Percentiles rank a stretch among this genome's conserved stretches.
Evolutionary conservation across 2,888 invertebrate genomes (phyloP).

Genomic region (Horisme vitalbata): DNA sequence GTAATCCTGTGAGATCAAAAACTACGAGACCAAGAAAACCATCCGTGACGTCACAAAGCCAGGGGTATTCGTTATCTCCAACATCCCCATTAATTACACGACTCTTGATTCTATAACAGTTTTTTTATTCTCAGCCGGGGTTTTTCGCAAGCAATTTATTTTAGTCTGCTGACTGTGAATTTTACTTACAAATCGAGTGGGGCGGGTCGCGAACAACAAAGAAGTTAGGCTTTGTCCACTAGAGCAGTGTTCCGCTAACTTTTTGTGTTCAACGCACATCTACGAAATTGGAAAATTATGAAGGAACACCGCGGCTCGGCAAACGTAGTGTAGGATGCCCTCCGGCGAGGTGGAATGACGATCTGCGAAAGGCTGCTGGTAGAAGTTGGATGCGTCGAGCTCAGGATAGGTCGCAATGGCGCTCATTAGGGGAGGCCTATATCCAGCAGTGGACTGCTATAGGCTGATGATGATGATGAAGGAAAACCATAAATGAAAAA

Average conservation of each 20-base stretch:
- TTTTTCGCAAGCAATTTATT: slow-evolving; percentile 66
- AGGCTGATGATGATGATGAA: too few species aligned
- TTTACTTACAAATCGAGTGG: slow-evolving; percentile 60
- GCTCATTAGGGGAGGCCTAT: too few species aligned
- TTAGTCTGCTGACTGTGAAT: slow-evolving; percentile 58
- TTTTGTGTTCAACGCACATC: too few species aligned
- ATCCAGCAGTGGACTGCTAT: too few species aligned
- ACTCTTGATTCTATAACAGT: slow-evolving; percentile 58
- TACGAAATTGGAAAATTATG: too few species aligned
- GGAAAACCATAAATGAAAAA: too few species aligned
- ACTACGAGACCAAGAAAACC: slow-evolving; percentile 3
- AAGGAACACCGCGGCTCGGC: too few species aligned
- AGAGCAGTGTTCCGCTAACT: neutral
- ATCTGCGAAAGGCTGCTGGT: too few species aligned
- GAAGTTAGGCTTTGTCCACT: slow-evolving; percentile 15
- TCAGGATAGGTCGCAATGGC: too few species aligned
- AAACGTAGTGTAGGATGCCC: too few species aligned
- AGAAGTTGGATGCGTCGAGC: too few species aligned
- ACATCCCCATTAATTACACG: slow-evolving; percentile 63
- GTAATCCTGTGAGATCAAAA: slow-evolving; percentile 9
- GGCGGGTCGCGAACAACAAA: slow-evolving; percentile 25
- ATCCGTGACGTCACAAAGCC: slow-evolving; percentile 37
- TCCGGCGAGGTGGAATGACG: too few species aligned
- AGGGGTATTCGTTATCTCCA: slow-evolving; percentile 44
- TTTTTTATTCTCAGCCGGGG: slow-evolving; percentile 46